A percentile compares a stretch with the other conserved stretches of the same genome.
Evolutionary conservation across 2,888 invertebrate species (phyloP).

Genomic region (Chironomus riparius): DNA sequence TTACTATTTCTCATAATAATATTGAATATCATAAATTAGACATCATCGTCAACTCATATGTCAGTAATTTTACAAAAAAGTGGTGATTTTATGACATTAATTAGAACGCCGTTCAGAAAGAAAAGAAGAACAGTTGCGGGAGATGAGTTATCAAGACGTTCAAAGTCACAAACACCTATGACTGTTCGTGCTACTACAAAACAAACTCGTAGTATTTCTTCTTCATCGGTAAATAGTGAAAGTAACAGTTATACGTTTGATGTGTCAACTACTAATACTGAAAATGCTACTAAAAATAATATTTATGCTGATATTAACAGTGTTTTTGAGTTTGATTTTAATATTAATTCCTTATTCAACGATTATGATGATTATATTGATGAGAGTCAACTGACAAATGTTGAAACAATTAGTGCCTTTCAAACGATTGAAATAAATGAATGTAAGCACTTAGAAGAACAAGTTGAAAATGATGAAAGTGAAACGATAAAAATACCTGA

Average conservation of each 20-base stretch:
- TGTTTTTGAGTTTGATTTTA: conserved; percentile 4
- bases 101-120: conserved; percentile 36
- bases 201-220: conserved; percentile 40
- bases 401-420: no score
- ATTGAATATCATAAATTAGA: no score
- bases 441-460: background rate
- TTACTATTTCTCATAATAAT: no score
- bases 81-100: conserved; percentile 38
- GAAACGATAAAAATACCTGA: background rate
- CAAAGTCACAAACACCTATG: conserved; percentile 36
- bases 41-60: background rate
- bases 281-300: conserved; percentile 9
- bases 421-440: no score
- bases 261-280: background rate
- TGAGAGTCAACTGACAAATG: no score
- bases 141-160: conserved; percentile 37
- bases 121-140: conserved; percentile 31
- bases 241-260: conserved; percentile 15
- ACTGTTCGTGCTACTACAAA: conserved; percentile 28
- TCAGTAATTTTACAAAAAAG: conserved; percentile 34
- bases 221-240: conserved; percentile 42
- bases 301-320: conserved; percentile 28
- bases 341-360: background rate
- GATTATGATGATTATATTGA: no score
- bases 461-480: background rate